Evolutionary conservation across 1,140 invertebrate species (phyloP).

Genomic region (Grapholita molesta): DNA sequence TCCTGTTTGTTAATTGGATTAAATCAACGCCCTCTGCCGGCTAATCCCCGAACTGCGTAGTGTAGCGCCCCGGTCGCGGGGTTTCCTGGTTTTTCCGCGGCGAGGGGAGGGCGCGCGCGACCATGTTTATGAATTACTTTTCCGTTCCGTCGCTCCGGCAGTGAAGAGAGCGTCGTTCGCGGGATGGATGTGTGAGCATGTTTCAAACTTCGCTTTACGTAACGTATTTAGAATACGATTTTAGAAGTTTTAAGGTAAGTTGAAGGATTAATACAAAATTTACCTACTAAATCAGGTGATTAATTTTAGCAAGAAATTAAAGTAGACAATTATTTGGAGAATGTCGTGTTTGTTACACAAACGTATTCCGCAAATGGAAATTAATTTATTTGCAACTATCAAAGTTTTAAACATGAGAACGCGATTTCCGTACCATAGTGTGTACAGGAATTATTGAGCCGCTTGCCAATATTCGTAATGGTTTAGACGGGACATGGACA

Average conservation of each 20-base stretch:
- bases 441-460: no score
- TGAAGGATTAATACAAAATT: background rate
- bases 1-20: constrained; percentile 17
- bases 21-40: constrained; percentile 46
- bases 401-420: no score
- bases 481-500: no score
- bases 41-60: constrained; percentile 36
- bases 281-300: no score
- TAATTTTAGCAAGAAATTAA: no score
- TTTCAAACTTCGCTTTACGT: no score
- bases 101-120: constrained; percentile 36
- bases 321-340: no score
- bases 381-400: no score
- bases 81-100: constrained; percentile 35
- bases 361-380: no score
- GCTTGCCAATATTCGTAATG: no score
- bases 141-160: background rate
- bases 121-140: constrained; percentile 19
- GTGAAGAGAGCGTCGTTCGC: background rate
- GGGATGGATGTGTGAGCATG: background rate
- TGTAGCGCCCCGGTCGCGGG: constrained; percentile 31
- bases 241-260: background rate
- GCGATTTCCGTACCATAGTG: no score
- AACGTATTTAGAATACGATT: background rate
- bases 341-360: no score